Base-by-base conservation (phyloP, 2,797 vertebrate genomes). In the Chrysocyon brachyurus region DNA sequence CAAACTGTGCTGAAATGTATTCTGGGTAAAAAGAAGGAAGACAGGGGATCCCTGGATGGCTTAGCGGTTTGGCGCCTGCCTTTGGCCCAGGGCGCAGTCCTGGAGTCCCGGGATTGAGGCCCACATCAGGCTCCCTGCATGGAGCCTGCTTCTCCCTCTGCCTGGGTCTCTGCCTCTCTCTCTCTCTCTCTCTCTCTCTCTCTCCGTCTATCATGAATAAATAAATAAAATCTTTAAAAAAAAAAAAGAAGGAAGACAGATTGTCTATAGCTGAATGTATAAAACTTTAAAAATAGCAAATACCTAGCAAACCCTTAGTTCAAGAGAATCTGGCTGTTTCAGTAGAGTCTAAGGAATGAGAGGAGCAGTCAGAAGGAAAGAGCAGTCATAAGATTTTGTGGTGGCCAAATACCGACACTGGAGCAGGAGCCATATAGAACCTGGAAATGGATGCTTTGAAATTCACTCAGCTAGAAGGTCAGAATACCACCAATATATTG, bases 341-440 rank as follows among this genome's bases (percentile, higher is more conserved):
- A 52, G 73, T 85, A 87, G 85, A 63, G 12, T 91, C 88, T 87
- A 87, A 86, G 92, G 85, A 93, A n/a, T 97, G 97, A 97, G 87
- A 66, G 77, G 72, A 87, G 81, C 64, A 95, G 28, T 66, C 59
- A 63, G 91, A 57, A 94, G 96, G 93, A 63, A 66, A 33, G 33
- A 52, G 54, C 9, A 21, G 2, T 24, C 46, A 6, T 31, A 49
- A 66, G 56, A 6, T 81, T 17, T 8, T 26, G 63, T 6, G 63
- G 19, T 28, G 46, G 24, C 5, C 11, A 12, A 68, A 66, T 22
- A 46, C 24, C n/a, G 61, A 59, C 46, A 4, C 40, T 33, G 22
- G 52, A 1, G 5, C 1, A 10, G 63, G 16, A 68, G 9, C 33
- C 10, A 57, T 3, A 17, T 1, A 57, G 33, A 97, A 59, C 22